Percentiles rank a stretch among this genome's conserved stretches.
phyloP scores from a whole-genome alignment of 2,113 vertebrate genomes.

The Pedionomus torquatus region DNA sequence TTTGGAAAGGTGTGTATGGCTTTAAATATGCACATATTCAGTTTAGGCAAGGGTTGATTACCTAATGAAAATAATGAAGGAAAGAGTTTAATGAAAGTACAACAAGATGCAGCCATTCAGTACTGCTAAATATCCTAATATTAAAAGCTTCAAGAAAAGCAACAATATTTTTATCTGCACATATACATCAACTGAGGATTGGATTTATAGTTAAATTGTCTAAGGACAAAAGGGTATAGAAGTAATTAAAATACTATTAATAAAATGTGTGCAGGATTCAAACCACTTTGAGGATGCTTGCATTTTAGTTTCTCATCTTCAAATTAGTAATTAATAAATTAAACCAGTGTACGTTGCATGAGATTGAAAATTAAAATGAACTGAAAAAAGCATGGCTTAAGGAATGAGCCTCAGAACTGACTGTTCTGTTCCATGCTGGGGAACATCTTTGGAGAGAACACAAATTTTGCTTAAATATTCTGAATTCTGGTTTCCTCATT shows the following conservation, averaged over 20 bases:
- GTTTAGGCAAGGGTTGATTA: neutral
- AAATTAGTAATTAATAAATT: neutral
- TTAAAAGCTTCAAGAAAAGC: neutral
- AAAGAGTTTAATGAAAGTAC: neutral
- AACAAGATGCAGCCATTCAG: neutral
- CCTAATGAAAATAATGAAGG: neutral
- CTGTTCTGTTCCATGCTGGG: neutral
- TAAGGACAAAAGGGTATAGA: neutral
- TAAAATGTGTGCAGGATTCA: neutral
- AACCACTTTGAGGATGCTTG: neutral
- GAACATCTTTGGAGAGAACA: neutral
- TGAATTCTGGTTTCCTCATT: neutral
- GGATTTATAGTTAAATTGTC: neutral
- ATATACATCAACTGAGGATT: neutral
- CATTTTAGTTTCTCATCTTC: neutral
- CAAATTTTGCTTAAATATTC: neutral
- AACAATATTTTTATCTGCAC: neutral
- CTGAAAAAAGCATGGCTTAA: neutral
- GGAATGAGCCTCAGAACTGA: neutral
- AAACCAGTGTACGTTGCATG: neutral
- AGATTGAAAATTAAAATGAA: neutral
- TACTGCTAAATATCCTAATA: neutral
- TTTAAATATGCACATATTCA: no score
- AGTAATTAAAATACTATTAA: neutral
- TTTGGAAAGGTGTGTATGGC: no score